Evolutionary conservation across 2,797 vertebrate genomes (phyloP), one percentile per base, ranked within the genome.

Genomic region (Darevskia nairensis): DNA sequence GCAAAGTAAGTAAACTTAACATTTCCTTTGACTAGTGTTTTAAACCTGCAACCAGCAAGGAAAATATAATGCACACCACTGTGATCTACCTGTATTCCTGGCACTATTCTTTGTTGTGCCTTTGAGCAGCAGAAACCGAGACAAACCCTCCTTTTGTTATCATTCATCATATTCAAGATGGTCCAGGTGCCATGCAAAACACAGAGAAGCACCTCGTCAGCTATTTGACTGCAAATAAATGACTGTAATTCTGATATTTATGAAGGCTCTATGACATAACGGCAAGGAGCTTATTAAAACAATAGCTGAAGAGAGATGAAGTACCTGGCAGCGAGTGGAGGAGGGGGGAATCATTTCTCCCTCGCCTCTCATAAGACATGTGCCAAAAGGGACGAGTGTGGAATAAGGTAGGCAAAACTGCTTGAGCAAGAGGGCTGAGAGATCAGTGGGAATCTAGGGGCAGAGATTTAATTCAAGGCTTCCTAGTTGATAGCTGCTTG

Each of bases 381-480:
- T 87, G 80, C 82, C 3, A 0, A 91, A 93, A 91, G 71, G 50
- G 75, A 84, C 0, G 0, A 84, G 32, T 19, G 68, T 66, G 82
- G 91, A 94, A 61, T 61, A 80, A 72, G 90, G 80, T 72, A 90
- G 44, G 81, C 78, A 88, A 64, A 88, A 46, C 87, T 94, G 88
- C 82, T 81, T 90, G 59, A 41, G 8, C 90, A 84, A 79, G 74
- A 64, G 21, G 87, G 76, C 87, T 86, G 80, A 21, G 41, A 82
- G 72, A 93, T 87, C 79, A 87, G 74, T 86, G 85, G 44, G 88
- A 90, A 86, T 87, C 88, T 91, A 93, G 87, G 82, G 89, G 83
- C 89, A 93, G 84, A 84, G 89, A 94, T 94, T 94, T 94, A 92
- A 92, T 82, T 91, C 84, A 75, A 92, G 87, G 29, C 86, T 89